These are phyloP conservation scores for Mobula hypostoma DNA, from an alignment of 2,113 vertebrate genomes.

Conservation along the genomic window DNA sequence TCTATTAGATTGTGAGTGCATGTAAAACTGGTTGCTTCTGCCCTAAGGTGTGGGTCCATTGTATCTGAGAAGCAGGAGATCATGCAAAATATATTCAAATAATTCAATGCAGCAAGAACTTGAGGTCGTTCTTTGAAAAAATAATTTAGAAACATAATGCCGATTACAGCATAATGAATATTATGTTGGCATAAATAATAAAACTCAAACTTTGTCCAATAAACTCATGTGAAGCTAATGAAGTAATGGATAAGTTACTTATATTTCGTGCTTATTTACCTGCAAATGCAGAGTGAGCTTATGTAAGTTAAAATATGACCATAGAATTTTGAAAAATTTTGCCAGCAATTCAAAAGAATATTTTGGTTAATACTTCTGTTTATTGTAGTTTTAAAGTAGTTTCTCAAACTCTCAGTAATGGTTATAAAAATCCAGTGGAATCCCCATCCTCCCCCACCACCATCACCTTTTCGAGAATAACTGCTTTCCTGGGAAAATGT, in stretches of 20 bases:
- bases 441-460: no score
- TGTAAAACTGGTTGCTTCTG: background rate
- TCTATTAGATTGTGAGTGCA: background rate
- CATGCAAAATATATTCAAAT: conserved; percentile 10
- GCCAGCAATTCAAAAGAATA: background rate
- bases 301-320: background rate
- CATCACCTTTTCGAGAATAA: background rate
- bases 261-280: background rate
- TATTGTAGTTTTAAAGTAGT: background rate
- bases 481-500: background rate
- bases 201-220: background rate
- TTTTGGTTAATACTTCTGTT: background rate
- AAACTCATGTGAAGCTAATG: background rate
- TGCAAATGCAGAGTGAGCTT: background rate
- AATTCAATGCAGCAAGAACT: background rate
- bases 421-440: background rate
- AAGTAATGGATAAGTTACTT: background rate
- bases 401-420: background rate
- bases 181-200: background rate
- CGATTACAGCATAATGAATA: background rate
- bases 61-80: background rate
- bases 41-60: background rate
- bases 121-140: background rate
- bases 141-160: background rate
- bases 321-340: background rate